Conservation (phyloP, 1,140 invertebrate species). For the Delia radicum region DNA sequence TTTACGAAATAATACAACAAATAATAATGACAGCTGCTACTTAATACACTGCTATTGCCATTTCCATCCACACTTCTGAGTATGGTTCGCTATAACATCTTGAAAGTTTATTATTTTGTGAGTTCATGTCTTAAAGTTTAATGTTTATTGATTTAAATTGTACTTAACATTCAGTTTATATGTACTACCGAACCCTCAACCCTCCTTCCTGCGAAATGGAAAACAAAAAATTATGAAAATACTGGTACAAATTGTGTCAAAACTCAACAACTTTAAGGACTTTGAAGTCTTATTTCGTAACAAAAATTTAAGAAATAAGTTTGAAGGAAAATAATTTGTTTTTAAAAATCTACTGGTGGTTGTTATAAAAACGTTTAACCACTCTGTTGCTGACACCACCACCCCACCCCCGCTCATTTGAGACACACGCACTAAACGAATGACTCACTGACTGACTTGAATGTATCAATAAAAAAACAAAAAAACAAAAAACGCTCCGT, state of each 20-base stretch:
- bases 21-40: background rate
- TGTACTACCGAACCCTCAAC: background rate
- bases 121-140: background rate
- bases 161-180: slow-evolving; percentile 6
- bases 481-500: too few relatives aligned
- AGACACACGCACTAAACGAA: too few relatives aligned
- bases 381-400: background rate
- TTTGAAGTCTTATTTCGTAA: slow-evolving; percentile 8
- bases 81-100: background rate
- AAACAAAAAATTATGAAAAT: background rate
- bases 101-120: slow-evolving; percentile 13
- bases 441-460: too few relatives aligned
- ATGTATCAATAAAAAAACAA: too few relatives aligned
- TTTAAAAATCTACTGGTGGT: background rate
- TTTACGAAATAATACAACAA: background rate
- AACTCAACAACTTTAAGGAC: background rate
- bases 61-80: background rate
- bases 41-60: background rate
- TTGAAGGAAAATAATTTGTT: background rate
- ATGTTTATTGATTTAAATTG: background rate
- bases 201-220: background rate
- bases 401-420: background rate
- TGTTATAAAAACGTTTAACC: background rate
- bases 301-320: background rate
- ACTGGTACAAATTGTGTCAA: background rate